Conservation (phyloP, 2,888 invertebrate species). For the Sarcophaga carnaria region DNA sequence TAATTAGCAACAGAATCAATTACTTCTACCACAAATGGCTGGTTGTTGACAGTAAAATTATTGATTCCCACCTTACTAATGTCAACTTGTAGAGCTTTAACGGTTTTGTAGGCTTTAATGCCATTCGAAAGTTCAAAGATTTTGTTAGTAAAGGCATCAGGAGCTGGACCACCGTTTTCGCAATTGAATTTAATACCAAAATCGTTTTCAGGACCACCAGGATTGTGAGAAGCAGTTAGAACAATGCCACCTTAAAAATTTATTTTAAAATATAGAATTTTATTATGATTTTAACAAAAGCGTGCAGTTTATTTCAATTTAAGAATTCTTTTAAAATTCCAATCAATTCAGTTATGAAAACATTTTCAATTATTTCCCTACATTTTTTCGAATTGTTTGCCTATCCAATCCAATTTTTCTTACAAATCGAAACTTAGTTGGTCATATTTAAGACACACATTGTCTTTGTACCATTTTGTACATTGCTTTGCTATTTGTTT, state of each 20-base stretch:
- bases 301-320: too few species aligned
- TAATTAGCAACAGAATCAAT: constrained; percentile 96
- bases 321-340: too few species aligned
- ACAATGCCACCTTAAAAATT: constrained; percentile 92
- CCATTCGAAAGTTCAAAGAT: constrained; percentile 91
- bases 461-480: too few species aligned
- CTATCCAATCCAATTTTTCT: too few species aligned
- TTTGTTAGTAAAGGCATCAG: constrained; percentile 93
- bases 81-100: constrained; percentile 89
- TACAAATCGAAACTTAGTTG: too few species aligned
- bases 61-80: constrained; percentile 88
- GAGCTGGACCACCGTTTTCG: constrained; percentile 98
- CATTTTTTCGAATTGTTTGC: too few species aligned
- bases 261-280: not conserved
- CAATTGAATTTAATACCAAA: constrained; percentile 99
- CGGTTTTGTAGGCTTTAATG: constrained; percentile 91
- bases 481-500: too few species aligned
- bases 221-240: constrained; percentile 99
- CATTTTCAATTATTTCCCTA: too few species aligned
- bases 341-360: too few species aligned
- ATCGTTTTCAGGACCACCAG: constrained; percentile 98
- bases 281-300: too few species aligned
- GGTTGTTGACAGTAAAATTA: constrained; percentile 84
- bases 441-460: too few species aligned
- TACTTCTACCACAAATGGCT: constrained; percentile 91